Conservation (phyloP, 1,140 invertebrate genomes). For the Drosophila sechellia region DNA sequence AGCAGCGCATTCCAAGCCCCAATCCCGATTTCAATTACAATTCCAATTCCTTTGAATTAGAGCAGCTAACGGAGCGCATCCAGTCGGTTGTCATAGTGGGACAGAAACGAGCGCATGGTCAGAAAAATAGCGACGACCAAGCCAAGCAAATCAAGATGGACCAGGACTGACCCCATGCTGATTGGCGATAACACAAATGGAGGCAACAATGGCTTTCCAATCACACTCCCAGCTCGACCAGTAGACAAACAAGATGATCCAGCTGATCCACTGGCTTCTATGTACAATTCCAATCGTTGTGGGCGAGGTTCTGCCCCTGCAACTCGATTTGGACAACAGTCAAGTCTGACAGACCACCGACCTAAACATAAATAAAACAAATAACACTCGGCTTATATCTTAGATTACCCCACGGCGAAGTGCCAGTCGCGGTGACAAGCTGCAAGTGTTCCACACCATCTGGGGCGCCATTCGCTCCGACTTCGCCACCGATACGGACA, state of each 20-base stretch:
- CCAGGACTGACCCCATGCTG: constrained; percentile 9
- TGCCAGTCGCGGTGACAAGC: constrained; percentile 29
- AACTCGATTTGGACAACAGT: constrained; percentile 27
- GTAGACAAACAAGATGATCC: constrained; percentile 9
- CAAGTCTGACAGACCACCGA: not conserved
- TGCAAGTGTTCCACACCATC: constrained; percentile 47
- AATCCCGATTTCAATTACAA: not conserved
- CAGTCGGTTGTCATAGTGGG: constrained; percentile 36
- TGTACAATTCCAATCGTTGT: not conserved
- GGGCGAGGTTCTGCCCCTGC: not conserved
- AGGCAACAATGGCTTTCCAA: too few species aligned
- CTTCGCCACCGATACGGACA: constrained; percentile 40
- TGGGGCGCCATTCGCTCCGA: constrained; percentile 46
- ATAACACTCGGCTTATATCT: not conserved
- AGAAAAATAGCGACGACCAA: not conserved
- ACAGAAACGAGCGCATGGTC: constrained; percentile 23
- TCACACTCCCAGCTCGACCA: not conserved
- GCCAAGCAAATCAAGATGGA: constrained; percentile 49
- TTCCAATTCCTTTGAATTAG: constrained; percentile 17
- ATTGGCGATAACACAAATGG: constrained; percentile 1
- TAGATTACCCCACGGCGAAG: constrained; percentile 16
- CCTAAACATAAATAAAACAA: too few species aligned
- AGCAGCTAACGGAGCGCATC: constrained; percentile 38
- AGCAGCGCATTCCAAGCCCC: constrained; percentile 13
- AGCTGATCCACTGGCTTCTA: not conserved